Evolutionary conservation across 2,113 vertebrate species (phyloP).

Genomic region (Calyptommatus sinebrachiatus): DNA sequence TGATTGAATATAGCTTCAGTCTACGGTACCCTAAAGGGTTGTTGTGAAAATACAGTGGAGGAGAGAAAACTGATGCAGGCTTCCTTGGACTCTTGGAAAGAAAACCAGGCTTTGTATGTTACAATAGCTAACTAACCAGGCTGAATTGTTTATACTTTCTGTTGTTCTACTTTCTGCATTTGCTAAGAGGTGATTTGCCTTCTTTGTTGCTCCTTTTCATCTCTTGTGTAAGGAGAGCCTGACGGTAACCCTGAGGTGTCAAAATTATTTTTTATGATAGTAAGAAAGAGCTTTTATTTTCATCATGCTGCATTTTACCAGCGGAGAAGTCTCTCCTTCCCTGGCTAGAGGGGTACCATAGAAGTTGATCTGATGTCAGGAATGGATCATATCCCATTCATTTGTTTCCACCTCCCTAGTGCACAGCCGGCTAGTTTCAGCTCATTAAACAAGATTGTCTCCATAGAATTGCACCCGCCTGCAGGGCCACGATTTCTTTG

Average conservation of each 20-base stretch:
- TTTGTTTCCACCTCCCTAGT: not conserved
- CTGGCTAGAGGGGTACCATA: not conserved
- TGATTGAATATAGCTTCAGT: no score
- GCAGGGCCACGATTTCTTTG: not conserved
- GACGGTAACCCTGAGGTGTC: not conserved
- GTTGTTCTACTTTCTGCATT: not conserved
- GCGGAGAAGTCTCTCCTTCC: not conserved
- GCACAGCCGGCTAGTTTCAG: slow-evolving; percentile 1
- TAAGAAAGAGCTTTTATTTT: not conserved
- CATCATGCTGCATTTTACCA: not conserved
- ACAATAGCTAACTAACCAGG: no score
- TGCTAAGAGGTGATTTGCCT: not conserved
- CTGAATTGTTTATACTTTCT: not conserved
- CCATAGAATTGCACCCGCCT: not conserved
- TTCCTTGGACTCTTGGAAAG: no score
- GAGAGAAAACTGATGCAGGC: no score
- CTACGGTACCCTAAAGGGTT: no score
- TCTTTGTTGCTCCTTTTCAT: not conserved
- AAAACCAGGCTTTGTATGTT: no score
- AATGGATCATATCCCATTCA: not conserved
- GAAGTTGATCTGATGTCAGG: slow-evolving; percentile 1
- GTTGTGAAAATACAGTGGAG: no score
- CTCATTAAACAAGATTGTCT: slow-evolving; percentile 10
- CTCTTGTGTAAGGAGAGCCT: not conserved
- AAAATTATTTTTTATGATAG: not conserved